Evolutionary conservation across 37 sponge, comb jelly and placozoan species (phyloP).

Genomic region (Spongilla lacustris): DNA sequence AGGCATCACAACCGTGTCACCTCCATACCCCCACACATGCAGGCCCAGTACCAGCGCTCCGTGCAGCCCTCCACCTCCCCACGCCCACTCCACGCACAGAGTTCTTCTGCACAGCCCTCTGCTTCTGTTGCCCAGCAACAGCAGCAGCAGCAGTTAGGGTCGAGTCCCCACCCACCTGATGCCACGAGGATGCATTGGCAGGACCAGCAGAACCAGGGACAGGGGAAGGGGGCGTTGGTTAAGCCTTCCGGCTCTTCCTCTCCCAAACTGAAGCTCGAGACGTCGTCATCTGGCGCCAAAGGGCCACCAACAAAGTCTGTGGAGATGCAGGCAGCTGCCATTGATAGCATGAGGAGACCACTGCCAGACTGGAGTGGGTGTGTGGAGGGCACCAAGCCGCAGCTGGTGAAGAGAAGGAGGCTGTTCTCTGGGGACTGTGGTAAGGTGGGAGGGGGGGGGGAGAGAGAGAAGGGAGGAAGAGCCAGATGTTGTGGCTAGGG

Average conservation of each 20-base stretch:
- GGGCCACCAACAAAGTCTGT: neutral
- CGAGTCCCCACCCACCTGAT: neutral
- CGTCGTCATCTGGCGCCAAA: neutral
- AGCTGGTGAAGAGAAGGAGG: slow-evolving; percentile 59
- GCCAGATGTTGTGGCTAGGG: too few species aligned
- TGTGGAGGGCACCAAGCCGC: slow-evolving; percentile 65
- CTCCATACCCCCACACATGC: slow-evolving; percentile 20
- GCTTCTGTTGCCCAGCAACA: slow-evolving; percentile 12
- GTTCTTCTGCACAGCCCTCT: too few species aligned
- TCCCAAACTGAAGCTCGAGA: too few species aligned
- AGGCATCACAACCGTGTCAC: slow-evolving; percentile 26
- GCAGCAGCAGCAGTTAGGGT: slow-evolving; percentile 22
- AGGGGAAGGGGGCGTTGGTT: too few species aligned
- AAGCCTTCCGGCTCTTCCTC: too few species aligned
- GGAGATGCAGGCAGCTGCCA: neutral
- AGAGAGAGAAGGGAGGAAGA: too few species aligned
- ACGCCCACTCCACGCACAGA: slow-evolving; percentile 1
- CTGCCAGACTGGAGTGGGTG: slow-evolving; percentile 59
- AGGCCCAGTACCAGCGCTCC: slow-evolving; percentile 13
- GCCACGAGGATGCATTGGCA: slow-evolving; percentile 34
- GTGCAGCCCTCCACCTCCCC: slow-evolving; percentile 2
- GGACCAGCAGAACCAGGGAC: neutral
- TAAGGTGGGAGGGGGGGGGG: slow-evolving; percentile 23
- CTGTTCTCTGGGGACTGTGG: slow-evolving; percentile 58
- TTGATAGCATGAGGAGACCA: slow-evolving; percentile 21